Base-by-base conservation (phyloP, 92 coral and sea anemone species). In the Anthopleura xanthogrammica region DNA sequence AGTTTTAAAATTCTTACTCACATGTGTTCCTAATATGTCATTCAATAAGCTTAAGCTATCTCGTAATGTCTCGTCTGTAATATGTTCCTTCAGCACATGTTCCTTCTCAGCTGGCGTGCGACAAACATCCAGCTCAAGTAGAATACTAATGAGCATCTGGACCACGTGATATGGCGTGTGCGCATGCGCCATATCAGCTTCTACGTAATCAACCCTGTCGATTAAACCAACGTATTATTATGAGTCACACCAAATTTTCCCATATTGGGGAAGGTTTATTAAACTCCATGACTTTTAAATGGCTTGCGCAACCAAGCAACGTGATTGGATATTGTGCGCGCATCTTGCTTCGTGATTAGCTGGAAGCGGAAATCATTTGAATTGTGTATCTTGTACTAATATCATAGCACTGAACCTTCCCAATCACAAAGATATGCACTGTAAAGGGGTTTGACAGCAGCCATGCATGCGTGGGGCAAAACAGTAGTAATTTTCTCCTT, bases 181-280 rank as follows among this genome's bases (percentile, higher is more conserved):
- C 81, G 98, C 98, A 89, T 94, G 99, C 82, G 98, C 89, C 99
- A 97, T 94, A 46, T 97, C 99, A 16, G 99, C 99, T 36, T 97
- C 99, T 41, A 97, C 98, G 81, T 90, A 97, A 77, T 97, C 98
- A 64, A 97, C 95, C 66, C 99, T 97, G 85, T 29, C 23, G 60
- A 40, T 41, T 29, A 48, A 20, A 77, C n/a, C 36, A 54, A 46
- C 23, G 7, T 73, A 46, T 73, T 73, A 73, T 73, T 39, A 36
- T 16, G 58, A 11, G 14, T 54, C 58, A 54, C 58, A 54, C 10
- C 11, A 50, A 50, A 11, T 50, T 50, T 50, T 50, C 58, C 50
- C 50, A 46, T 46, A 46, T 46, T 46, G 36, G 36, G 36, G 36
- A 29, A 29, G 36, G 36, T 29, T 29, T 29, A 29, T 29, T 29